Evolutionary conservation across 2,797 vertebrate species (phyloP).

Genomic region (Siniperca undulata): DNA sequence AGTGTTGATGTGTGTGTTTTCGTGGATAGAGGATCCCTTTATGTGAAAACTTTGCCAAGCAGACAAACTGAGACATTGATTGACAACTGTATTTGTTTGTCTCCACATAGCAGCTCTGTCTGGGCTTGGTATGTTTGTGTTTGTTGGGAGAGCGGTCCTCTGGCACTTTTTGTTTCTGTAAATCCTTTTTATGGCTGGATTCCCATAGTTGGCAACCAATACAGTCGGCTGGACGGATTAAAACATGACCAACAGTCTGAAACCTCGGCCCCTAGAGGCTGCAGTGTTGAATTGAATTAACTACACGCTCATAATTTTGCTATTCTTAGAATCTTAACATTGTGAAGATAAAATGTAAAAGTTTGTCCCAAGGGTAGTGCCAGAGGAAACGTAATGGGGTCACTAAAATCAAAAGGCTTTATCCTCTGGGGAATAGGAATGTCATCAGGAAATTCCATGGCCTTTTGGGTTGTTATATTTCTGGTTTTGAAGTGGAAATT

Average conservation of each 20-base stretch:
- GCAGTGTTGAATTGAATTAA: not conserved
- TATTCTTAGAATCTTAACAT: not conserved
- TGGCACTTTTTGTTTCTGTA: constrained; percentile 36
- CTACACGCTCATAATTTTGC: not conserved
- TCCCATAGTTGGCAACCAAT: constrained; percentile 37
- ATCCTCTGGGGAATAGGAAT: constrained; percentile 6
- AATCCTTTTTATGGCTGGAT: constrained; percentile 44
- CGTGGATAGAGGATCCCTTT: not conserved
- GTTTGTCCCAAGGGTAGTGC: not conserved
- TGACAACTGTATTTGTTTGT: constrained; percentile 32
- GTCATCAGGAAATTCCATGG: not conserved
- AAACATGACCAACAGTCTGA: constrained; percentile 28
- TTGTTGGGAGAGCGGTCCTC: constrained; percentile 22
- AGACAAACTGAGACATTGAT: constrained; percentile 3
- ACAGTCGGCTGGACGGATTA: constrained; percentile 24
- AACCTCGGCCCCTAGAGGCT: constrained; percentile 12
- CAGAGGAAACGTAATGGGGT: not conserved
- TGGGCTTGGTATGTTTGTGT: constrained; percentile 25
- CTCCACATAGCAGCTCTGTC: constrained; percentile 17
- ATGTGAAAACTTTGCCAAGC: not conserved
- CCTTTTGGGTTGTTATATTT: not conserved
- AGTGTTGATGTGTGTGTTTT: not conserved
- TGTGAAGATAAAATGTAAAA: not conserved
- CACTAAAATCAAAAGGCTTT: constrained; percentile 2
- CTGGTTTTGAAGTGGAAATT: not conserved